These are phyloP conservation scores for Penaeus monodon DNA, from an alignment of 2,888 invertebrate species.

Conservation along the genomic window DNA sequence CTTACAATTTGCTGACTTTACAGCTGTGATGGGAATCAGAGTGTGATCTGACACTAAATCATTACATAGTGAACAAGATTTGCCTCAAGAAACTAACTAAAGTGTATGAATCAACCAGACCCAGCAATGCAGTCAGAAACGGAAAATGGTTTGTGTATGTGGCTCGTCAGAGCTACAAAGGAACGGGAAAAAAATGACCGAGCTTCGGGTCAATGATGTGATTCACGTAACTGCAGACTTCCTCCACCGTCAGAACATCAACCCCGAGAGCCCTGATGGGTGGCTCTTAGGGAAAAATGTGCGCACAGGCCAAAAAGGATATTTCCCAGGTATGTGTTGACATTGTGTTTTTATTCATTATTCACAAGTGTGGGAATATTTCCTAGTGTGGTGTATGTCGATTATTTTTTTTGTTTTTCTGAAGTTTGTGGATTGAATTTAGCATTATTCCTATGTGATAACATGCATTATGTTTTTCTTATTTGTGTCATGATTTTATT, in stretches of 20 bases:
- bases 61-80: too few species aligned
- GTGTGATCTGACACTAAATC: too few species aligned
- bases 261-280: slow-evolving; percentile 35
- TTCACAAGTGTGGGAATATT: neutral
- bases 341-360: neutral
- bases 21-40: too few species aligned
- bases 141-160: slow-evolving; percentile 42
- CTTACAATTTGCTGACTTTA: too few species aligned
- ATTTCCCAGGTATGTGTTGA: slow-evolving; percentile 48
- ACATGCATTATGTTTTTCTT: too few species aligned
- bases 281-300: slow-evolving; percentile 40
- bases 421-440: too few species aligned
- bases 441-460: too few species aligned
- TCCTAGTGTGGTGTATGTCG: neutral
- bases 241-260: slow-evolving; percentile 26
- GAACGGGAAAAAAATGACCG: slow-evolving; percentile 23
- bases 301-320: slow-evolving; percentile 48
- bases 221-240: slow-evolving; percentile 48
- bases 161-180: slow-evolving; percentile 37
- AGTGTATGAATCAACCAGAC: too few species aligned
- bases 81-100: too few species aligned
- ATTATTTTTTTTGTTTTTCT: slow-evolving; percentile 1
- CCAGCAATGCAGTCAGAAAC: slow-evolving; percentile 24
- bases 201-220: slow-evolving; percentile 37
- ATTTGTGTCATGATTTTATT: too few species aligned